Conservation (phyloP, 2,888 invertebrate genomes). For the Sisyra nigra region DNA sequence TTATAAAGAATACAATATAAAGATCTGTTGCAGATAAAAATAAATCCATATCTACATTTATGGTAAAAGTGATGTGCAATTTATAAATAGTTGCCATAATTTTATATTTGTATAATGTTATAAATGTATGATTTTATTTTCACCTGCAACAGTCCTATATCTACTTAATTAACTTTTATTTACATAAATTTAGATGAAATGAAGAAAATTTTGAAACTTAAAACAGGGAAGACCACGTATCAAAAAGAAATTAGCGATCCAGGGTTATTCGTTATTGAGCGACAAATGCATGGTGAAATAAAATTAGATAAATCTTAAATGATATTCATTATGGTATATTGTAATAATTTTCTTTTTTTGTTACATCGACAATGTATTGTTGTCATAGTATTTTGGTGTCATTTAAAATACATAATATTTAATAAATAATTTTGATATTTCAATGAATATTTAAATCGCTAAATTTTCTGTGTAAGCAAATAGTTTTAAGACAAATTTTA, state of each 20-base stretch:
- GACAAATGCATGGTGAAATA: constrained; percentile 28
- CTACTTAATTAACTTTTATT: not conserved
- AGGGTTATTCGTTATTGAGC: constrained; percentile 27
- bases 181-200: constrained; percentile 13
- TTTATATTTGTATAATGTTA: too few species aligned
- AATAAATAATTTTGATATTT: not conserved
- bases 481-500: too few species aligned
- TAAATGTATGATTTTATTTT: too few species aligned
- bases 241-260: constrained; percentile 26
- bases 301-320: not conserved
- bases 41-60: too few species aligned
- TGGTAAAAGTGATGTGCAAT: too few species aligned
- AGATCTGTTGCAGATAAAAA: too few species aligned
- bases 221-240: constrained; percentile 30
- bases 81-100: too few species aligned
- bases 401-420: not conserved
- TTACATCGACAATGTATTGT: not conserved
- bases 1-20: not conserved
- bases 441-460: not conserved
- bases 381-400: not conserved
- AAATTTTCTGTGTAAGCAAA: not conserved
- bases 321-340: constrained; percentile 5
- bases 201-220: constrained; percentile 26
- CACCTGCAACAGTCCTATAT: too few species aligned
- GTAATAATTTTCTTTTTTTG: not conserved